These are phyloP conservation scores for Cephonodes hylas DNA, from an alignment of 2,888 invertebrate species.

Conservation along the genomic window DNA sequence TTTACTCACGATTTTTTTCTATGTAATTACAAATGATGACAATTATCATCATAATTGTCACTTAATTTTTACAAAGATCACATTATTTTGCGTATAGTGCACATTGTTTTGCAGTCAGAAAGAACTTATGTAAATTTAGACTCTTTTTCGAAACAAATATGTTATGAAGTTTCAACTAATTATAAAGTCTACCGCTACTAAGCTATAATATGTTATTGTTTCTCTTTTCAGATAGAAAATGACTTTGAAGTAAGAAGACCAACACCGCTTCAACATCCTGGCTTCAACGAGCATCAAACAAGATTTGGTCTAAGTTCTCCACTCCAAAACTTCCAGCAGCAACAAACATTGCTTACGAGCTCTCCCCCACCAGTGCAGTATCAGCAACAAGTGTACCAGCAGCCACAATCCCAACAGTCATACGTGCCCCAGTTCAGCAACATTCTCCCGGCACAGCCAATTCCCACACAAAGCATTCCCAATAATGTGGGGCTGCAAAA, in stretches of 20 bases:
- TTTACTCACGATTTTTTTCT: no score
- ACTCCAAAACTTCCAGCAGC: slow-evolving; percentile 64
- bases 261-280: slow-evolving; percentile 59
- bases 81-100: no score
- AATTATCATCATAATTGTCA: no score
- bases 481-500: slow-evolving; percentile 35
- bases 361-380: slow-evolving; percentile 62
- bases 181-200: no score
- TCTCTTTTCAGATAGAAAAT: slow-evolving; percentile 65
- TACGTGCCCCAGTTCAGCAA: slow-evolving; percentile 69
- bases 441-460: slow-evolving; percentile 17
- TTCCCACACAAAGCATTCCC: slow-evolving; percentile 27
- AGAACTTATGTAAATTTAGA: no score
- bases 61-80: no score
- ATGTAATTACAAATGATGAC: no score
- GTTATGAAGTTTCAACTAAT: no score
- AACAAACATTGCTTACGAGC: slow-evolving; percentile 47
- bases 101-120: no score
- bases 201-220: neutral
- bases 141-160: no score
- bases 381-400: slow-evolving; percentile 44
- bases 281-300: slow-evolving; percentile 72
- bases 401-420: slow-evolving; percentile 42
- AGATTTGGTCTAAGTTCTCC: slow-evolving; percentile 72
- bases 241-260: slow-evolving; percentile 75